A percentile compares a stretch with the other conserved stretches of the same genome.
Conservation (phyloP, 2,888 invertebrate species). For the Lochmaea crataegi region DNA sequence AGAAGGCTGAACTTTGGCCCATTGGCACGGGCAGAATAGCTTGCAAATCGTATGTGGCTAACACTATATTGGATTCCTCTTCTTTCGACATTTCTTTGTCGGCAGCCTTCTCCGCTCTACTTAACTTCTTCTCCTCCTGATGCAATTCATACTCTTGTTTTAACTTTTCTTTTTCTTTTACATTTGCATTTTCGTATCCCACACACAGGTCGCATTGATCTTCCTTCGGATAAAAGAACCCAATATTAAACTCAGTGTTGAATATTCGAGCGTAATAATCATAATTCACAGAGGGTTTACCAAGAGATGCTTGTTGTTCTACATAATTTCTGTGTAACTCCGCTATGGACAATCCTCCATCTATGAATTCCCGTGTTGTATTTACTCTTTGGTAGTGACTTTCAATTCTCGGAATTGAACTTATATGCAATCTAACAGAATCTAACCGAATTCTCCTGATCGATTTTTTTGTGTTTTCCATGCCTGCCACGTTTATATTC, state of each 20-base stretch:
- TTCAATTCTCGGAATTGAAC: conserved; percentile 4
- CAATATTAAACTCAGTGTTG: background rate
- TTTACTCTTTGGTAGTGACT: background rate
- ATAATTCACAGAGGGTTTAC: conserved; percentile 2
- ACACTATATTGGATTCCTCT: conserved; percentile 4
- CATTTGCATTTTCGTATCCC: conserved; percentile 50
- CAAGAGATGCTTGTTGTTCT: conserved; percentile 2
- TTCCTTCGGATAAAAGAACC: conserved; percentile 23
- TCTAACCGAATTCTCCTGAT: background rate
- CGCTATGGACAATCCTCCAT: no score
- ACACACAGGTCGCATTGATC: conserved; percentile 55
- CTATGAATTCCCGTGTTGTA: no score
- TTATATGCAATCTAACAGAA: conserved; percentile 4
- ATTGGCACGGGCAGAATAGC: conserved; percentile 1
- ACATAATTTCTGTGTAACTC: conserved; percentile 1
- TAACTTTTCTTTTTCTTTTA: conserved; percentile 46
- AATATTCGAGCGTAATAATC: conserved; percentile 4
- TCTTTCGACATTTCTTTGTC: background rate
- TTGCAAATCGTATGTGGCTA: conserved; percentile 4
- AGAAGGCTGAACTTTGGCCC: conserved; percentile 2
- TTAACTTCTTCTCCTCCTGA: background rate
- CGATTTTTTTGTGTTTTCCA: background rate
- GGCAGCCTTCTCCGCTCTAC: background rate
- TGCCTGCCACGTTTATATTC: background rate
- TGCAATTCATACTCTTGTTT: background rate